A percentile compares a stretch with the other conserved stretches of the same genome.
phyloP scores from a whole-genome alignment of 2,113 vertebrate species.

The Gobio gobio region DNA sequence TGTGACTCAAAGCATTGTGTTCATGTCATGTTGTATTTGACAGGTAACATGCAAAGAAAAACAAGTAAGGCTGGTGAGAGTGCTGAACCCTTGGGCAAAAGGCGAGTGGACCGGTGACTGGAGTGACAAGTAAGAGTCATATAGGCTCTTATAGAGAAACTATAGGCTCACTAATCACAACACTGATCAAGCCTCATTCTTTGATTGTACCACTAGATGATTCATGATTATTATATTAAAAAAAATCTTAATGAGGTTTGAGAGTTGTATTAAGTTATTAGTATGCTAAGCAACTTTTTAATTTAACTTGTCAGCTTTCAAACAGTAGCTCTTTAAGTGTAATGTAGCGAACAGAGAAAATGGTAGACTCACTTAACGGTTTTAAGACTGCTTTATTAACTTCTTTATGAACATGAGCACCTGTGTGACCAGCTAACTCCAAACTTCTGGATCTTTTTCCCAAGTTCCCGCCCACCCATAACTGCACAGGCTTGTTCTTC shows the following conservation, averaged over 20 bases:
- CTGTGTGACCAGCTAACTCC: too few species aligned
- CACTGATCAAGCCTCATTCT: background rate
- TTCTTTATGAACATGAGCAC: too few species aligned
- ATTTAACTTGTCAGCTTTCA: background rate
- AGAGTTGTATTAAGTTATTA: background rate
- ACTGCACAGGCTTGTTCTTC: too few species aligned
- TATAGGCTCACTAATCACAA: background rate
- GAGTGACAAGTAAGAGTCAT: slow-evolving; percentile 79
- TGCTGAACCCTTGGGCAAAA: slow-evolving; percentile 84
- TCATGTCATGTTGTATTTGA: slow-evolving; percentile 45
- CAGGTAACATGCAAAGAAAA: slow-evolving; percentile 60
- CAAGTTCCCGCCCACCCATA: too few species aligned
- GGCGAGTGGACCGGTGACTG: slow-evolving; percentile 85
- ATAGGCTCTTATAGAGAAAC: too few species aligned
- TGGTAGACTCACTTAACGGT: too few species aligned
- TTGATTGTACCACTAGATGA: background rate
- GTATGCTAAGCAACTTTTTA: background rate
- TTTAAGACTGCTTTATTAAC: too few species aligned
- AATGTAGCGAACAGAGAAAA: too few species aligned
- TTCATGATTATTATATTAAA: background rate
- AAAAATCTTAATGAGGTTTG: background rate
- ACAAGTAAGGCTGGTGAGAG: slow-evolving; percentile 76
- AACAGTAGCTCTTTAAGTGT: background rate
- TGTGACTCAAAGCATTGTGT: background rate
- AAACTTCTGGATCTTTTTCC: too few species aligned